Evolutionary conservation across 2,113 vertebrate genomes (phyloP).

Genomic region (Lipotes vexillifer): DNA sequence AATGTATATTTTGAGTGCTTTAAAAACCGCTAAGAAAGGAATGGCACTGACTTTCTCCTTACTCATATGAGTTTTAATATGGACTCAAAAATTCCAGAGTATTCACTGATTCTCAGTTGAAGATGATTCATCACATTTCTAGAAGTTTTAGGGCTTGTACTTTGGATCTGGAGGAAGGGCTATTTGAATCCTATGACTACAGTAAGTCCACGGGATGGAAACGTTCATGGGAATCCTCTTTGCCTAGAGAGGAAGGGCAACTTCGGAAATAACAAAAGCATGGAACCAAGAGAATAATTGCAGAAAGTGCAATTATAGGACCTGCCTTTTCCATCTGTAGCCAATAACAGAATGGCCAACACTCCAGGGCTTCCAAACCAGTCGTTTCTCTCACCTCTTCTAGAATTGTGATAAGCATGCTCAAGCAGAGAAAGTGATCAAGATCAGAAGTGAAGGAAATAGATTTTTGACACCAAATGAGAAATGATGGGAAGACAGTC

Average conservation of each 20-base stretch:
- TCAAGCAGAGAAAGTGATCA: neutral
- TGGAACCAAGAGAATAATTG: neutral
- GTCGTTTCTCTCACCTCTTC: neutral
- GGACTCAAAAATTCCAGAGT: constrained; percentile 64
- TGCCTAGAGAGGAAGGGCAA: neutral
- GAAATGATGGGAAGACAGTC: neutral
- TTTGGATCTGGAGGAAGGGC: neutral
- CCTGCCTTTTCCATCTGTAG: neutral
- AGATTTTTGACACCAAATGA: neutral
- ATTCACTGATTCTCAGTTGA: constrained; percentile 12
- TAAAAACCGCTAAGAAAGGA: constrained; percentile 63
- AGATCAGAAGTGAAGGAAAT: neutral
- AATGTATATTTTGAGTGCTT: constrained; percentile 73
- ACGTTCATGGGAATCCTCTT: neutral
- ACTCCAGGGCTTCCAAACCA: neutral
- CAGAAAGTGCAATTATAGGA: neutral
- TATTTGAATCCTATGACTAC: neutral
- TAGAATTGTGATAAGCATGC: neutral
- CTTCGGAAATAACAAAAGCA: neutral
- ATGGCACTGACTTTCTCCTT: constrained; percentile 59
- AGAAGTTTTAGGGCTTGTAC: neutral
- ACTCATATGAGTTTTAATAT: constrained; percentile 66
- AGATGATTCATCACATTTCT: neutral
- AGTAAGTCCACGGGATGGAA: neutral
- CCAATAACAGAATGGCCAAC: neutral